phyloP scores from a whole-genome alignment of 1,140 invertebrate species.

The Oedothorax gibbosus region DNA sequence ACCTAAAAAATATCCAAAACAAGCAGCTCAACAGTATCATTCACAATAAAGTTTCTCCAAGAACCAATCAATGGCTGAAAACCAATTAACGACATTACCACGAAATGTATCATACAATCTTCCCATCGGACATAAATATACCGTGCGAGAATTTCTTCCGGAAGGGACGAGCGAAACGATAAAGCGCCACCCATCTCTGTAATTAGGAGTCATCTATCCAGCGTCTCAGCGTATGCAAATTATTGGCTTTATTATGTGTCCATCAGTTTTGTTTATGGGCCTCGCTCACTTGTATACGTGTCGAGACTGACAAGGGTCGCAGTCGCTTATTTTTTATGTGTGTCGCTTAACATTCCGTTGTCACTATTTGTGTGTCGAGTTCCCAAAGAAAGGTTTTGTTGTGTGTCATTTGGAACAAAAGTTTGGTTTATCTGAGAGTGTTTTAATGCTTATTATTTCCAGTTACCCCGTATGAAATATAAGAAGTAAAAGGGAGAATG shows the following conservation, averaged over 20 bases:
- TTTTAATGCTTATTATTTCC: no score
- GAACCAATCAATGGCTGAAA: background rate
- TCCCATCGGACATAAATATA: background rate
- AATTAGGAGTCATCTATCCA: constrained; percentile 42
- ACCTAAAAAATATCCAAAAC: background rate
- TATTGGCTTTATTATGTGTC: constrained; percentile 25
- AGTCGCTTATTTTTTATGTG: background rate
- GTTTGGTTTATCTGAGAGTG: no score
- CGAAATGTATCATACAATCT: background rate
- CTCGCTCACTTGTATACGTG: constrained; percentile 1
- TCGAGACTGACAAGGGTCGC: background rate
- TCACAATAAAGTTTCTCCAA: background rate
- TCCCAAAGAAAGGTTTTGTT: no score
- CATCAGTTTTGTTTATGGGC: constrained; percentile 27
- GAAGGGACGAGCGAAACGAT: constrained; percentile 28
- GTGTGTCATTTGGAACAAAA: no score
- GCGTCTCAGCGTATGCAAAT: constrained; percentile 42
- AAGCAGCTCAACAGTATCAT: background rate
- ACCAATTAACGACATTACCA: background rate
- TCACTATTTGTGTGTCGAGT: no score
- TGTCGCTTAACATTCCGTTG: no score
- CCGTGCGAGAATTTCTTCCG: background rate
- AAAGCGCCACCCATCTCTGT: constrained; percentile 11
- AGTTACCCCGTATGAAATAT: no score
- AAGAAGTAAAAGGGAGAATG: no score